Conservation (phyloP, 2,113 vertebrate species). For the Okapia johnstoni region DNA sequence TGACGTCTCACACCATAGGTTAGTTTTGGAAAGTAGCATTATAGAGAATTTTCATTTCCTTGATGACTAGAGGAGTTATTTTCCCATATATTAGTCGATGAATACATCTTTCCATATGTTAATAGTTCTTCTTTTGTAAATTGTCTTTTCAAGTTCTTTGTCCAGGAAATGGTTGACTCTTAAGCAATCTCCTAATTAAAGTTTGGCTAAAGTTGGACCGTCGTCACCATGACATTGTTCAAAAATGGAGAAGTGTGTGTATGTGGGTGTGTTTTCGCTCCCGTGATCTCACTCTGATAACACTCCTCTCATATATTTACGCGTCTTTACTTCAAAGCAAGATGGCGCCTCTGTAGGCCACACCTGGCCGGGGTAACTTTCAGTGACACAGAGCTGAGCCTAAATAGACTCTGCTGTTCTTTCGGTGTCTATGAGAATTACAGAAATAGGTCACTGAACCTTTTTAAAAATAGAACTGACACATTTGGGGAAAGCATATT, state of each 20-base stretch:
- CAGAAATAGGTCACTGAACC: conserved; percentile 58
- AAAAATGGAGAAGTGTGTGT: background rate
- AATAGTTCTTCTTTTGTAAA: background rate
- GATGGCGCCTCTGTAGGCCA: background rate
- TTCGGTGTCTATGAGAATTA: conserved; percentile 9
- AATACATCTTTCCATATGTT: background rate
- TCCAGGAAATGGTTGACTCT: conserved; percentile 30
- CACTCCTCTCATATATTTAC: accelerated
- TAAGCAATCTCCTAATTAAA: conserved; percentile 6
- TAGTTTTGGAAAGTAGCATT: background rate
- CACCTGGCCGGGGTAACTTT: conserved; percentile 2
- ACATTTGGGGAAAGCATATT: conserved; percentile 43
- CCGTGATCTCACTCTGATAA: background rate
- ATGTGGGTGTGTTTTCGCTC: accelerated
- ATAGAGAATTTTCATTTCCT: background rate
- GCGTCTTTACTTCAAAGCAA: background rate
- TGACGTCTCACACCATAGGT: background rate
- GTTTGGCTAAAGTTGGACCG: background rate
- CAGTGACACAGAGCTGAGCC: background rate
- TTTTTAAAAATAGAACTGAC: conserved; percentile 65
- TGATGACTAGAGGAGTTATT: background rate
- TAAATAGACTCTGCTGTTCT: conserved; percentile 25
- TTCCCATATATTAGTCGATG: background rate
- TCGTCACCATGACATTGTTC: background rate
- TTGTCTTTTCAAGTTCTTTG: conserved; percentile 19